Evolutionary conservation across 1,140 invertebrate genomes (phyloP), one percentile per base, ranked within the genome.

Genomic region (Andrena cerasifolii): DNA sequence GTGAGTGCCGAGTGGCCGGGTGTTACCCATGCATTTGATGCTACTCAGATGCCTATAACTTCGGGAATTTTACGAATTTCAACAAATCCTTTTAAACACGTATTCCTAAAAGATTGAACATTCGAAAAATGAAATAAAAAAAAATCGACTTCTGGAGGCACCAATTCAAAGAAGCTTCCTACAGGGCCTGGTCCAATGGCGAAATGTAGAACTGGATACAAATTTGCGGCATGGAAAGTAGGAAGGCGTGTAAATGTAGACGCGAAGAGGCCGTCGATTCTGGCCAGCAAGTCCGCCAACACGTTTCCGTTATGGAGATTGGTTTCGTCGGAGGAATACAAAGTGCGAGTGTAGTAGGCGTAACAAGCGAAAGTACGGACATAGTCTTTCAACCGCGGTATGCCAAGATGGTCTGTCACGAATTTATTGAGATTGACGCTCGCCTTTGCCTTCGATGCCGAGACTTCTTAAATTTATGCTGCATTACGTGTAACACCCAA

Each of bases 221-320:
- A 58, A 58, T 36, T 47, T 53, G 53, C 16, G 40, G 33, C 8
- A 8, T 40, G 61, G 53, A 65, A 65, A 65, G 61, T 40, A 68
- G 43, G 53, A 51, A 53, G 61, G 61, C 70, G 59, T 62, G 56
- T 33, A 73, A 62, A 59, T 31, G 33, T 47, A 73, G 33, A 62
- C 18, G 28, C 53, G 73, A 74, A 71, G 62, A 58, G 68, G 79
- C 77, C 58, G 78, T 83, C 73, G 79, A 84, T 82, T 81, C 68
- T 84, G 58, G 33, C 14, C 74, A 18, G 31, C 7, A 77, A 26
- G 74, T 61, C 45, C 54, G 18, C 54, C 33, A 86, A 82, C 75
- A 86, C 83, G 85, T 84, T 82, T 82, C 79, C 78, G 81, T 89
- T 89, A 88, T 88, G 86, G 87, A 88, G 86, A 89, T 89, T 88